A percentile compares a stretch with the other conserved stretches of the same genome.
Conservation (phyloP, 2,797 vertebrate genomes). For the Galaxias olidus region DNA sequence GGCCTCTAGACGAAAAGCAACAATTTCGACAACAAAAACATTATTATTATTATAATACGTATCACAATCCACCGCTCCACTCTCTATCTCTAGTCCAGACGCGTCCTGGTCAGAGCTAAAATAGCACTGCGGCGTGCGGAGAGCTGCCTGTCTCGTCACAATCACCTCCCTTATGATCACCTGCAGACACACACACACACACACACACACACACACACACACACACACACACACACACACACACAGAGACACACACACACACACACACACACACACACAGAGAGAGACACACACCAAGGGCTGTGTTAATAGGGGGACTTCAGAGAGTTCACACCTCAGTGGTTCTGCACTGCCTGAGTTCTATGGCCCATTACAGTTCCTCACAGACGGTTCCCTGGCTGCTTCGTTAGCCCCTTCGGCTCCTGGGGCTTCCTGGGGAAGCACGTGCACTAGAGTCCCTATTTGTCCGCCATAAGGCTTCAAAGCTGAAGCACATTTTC, state of each 20-base stretch:
- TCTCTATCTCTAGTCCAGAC: not conserved
- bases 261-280: too few relatives aligned
- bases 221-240: not conserved
- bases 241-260: too few relatives aligned
- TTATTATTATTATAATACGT: too few relatives aligned
- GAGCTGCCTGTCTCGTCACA: slow-evolving; percentile 2
- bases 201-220: slow-evolving; percentile 3
- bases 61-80: not conserved
- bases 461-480: too few relatives aligned
- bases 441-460: too few relatives aligned
- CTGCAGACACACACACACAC: not conserved
- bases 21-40: too few relatives aligned
- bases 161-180: not conserved
- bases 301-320: not conserved
- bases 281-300: not conserved
- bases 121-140: not conserved
- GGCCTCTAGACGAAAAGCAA: too few relatives aligned
- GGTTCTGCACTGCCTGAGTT: slow-evolving; percentile 23
- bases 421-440: too few relatives aligned
- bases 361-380: slow-evolving; percentile 19
- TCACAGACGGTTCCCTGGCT: too few relatives aligned
- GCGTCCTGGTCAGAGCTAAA: not conserved
- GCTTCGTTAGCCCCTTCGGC: too few relatives aligned
- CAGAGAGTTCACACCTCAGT: slow-evolving; percentile 23
- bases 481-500: not conserved